Evolutionary conservation across 1,140 invertebrate species (phyloP).

Genomic region (Drosophila lowei): DNA sequence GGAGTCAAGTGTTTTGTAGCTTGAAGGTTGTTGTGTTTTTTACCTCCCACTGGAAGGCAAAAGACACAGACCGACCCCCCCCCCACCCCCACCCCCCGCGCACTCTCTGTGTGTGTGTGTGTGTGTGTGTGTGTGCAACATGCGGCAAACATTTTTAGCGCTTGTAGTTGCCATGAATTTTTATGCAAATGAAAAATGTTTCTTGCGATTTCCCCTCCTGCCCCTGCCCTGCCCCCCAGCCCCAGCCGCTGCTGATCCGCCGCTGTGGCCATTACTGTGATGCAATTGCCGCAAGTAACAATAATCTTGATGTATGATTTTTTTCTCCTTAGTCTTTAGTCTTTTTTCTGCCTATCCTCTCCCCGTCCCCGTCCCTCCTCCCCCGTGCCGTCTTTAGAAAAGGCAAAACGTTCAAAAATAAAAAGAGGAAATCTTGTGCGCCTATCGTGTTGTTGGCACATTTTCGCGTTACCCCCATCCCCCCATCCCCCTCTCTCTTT

Average conservation of each 20-base stretch:
- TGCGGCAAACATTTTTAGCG: conserved; percentile 78
- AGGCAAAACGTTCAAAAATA: conserved; percentile 56
- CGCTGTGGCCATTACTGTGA: conserved; percentile 71
- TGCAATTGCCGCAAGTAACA: conserved; percentile 81
- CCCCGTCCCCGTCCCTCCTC: too few species aligned
- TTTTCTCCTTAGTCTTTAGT: conserved; percentile 22
- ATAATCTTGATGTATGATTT: conserved; percentile 80
- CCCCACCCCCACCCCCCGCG: too few species aligned
- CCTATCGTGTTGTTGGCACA: conserved; percentile 80
- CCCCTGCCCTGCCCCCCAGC: conserved; percentile 35
- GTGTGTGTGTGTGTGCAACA: conserved; percentile 42
- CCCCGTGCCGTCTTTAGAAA: conserved; percentile 50
- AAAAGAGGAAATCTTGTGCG: conserved; percentile 75
- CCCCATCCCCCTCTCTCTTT: too few species aligned
- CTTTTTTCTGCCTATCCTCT: too few species aligned
- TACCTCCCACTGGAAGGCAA: conserved; percentile 59
- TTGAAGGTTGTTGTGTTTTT: conserved; percentile 67
- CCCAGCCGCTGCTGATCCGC: conserved; percentile 7
- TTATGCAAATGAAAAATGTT: conserved; percentile 82
- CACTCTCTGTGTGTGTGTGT: not conserved
- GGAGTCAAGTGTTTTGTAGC: conserved; percentile 78
- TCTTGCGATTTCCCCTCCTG: conserved; percentile 75
- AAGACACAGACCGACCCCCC: not conserved
- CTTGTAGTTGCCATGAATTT: conserved; percentile 79
- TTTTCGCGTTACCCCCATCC: conserved; percentile 56